Base-by-base conservation (phyloP, 1,140 invertebrate genomes). In the Campoletis sonorensis region DNA sequence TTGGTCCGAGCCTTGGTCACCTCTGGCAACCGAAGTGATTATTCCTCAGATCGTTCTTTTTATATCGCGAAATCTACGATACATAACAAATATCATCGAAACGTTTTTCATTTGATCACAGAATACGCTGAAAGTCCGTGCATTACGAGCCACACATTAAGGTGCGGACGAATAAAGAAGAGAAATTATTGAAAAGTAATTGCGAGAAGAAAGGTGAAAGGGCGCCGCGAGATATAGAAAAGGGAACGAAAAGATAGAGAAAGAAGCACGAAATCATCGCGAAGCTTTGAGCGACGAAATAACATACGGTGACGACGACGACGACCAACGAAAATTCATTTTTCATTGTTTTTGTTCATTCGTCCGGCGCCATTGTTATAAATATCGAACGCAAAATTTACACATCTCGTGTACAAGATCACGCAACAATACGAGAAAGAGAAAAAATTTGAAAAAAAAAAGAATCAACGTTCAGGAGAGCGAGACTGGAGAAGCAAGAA, bases 1-100 rank as follows among this genome's bases (percentile, higher is more conserved):
- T 80, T 80, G 82, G 79, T 83, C 82, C 79, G 73, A 80, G 54
- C 68, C 75, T 71, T 30, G 54, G 58, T 67, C 54, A 21, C 54
- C 40, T 45, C 40, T 45, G 40, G 40, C 1, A 45, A 11, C 8
- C 13, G 8, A 11, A 45, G 21, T 58, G 18, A 58, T 58, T 23
- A 58, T 58, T 54, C 49, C n/a, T 58, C 54, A n/a, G 4, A 10
- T 37, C 40, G 5, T 13, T 13, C 13, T 13, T 45, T 13, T 45
- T 45, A 10, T 13, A 45, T 45, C 13, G 40, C 8, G 1, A 45
- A 45, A 45, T 45, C 40, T 45, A 13, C 40, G 40, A 45, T 45
- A 8, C 8, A 45, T 45, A 13, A 45, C 13, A 13, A 45, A 13
- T 10, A 13, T 45, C 8, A 45, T 11, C 11, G 11, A 45, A 45